Percentiles rank a stretch among this genome's conserved stretches.
Evolutionary conservation across 2,113 vertebrate genomes (phyloP).

Genomic region (Apus apus): DNA sequence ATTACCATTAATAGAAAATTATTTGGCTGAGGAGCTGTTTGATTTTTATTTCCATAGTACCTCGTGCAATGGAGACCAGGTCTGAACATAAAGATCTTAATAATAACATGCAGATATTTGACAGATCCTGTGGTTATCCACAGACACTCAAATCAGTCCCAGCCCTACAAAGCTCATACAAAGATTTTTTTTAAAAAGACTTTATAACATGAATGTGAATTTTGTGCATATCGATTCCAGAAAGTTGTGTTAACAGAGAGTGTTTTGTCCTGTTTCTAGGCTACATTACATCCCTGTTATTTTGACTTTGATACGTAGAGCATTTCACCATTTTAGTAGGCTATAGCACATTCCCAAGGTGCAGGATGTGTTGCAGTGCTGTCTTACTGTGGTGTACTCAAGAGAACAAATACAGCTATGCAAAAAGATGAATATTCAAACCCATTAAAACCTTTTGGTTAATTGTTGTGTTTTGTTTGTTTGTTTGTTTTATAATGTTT

Average conservation of each 20-base stretch:
- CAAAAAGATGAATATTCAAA: neutral
- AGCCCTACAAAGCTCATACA: neutral
- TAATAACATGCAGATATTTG: neutral
- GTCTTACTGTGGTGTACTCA: neutral
- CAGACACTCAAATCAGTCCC: neutral
- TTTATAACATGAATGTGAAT: neutral
- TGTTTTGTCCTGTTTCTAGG: neutral
- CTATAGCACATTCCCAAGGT: neutral
- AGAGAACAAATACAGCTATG: neutral
- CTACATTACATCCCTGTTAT: accelerated
- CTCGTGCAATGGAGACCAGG: neutral
- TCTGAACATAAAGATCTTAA: neutral
- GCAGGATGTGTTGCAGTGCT: neutral
- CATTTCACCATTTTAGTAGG: neutral
- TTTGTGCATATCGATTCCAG: neutral
- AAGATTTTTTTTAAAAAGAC: neutral
- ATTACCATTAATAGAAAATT: neutral
- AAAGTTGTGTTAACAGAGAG: neutral
- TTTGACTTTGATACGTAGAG: neutral
- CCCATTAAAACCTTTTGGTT: neutral
- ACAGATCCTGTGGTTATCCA: neutral
- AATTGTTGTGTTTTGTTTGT: neutral
- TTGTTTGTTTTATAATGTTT: neutral
- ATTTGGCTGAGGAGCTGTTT: neutral
- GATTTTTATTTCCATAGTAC: neutral